A percentile compares a stretch with the other conserved stretches of the same genome.
These are phyloP conservation scores for Chaenogobius annularis DNA, from an alignment of 2,113 vertebrate species.

Conservation along the genomic window DNA sequence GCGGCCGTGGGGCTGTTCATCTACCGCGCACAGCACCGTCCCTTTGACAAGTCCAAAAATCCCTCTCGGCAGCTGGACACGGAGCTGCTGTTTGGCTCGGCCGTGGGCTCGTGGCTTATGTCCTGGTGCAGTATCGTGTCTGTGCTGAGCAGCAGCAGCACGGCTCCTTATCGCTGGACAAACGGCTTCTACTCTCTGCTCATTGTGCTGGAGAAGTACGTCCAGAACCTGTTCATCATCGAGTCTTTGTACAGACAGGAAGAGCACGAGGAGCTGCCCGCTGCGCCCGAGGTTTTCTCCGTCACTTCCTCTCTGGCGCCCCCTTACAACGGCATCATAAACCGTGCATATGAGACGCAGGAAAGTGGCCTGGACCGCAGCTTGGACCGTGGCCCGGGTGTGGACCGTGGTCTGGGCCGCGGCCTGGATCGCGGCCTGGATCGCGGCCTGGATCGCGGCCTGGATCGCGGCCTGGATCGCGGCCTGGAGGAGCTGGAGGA, in stretches of 20 bases:
- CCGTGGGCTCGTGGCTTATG: conserved; percentile 91
- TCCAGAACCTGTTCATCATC: conserved; percentile 95
- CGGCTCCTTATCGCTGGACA: conserved; percentile 85
- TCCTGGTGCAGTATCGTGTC: conserved; percentile 95
- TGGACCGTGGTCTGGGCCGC: too few relatives aligned
- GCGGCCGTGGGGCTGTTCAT: conserved; percentile 82
- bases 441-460: too few relatives aligned
- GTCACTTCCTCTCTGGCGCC: conserved; percentile 74
- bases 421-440: too few relatives aligned
- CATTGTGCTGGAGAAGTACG: conserved; percentile 87
- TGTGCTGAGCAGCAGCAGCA: conserved; percentile 73
- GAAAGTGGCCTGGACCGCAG: conserved; percentile 15
- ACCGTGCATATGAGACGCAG: conserved; percentile 62
- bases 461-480: conserved; percentile 19
- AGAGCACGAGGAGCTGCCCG: conserved; percentile 39
- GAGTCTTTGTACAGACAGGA: conserved; percentile 88
- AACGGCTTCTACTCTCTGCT: conserved; percentile 87
- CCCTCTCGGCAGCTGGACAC: conserved; percentile 89
- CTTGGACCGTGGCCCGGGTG: too few relatives aligned
- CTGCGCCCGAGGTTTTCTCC: conserved; percentile 79
- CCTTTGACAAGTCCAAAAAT: conserved; percentile 84
- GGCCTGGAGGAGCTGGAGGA: conserved; percentile 64
- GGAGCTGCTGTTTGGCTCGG: conserved; percentile 87
- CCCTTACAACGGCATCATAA: conserved; percentile 77
- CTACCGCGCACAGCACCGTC: conserved; percentile 80